Evolutionary conservation across 2,888 invertebrate genomes (phyloP).

Genomic region (Ormyrus thymus): DNA sequence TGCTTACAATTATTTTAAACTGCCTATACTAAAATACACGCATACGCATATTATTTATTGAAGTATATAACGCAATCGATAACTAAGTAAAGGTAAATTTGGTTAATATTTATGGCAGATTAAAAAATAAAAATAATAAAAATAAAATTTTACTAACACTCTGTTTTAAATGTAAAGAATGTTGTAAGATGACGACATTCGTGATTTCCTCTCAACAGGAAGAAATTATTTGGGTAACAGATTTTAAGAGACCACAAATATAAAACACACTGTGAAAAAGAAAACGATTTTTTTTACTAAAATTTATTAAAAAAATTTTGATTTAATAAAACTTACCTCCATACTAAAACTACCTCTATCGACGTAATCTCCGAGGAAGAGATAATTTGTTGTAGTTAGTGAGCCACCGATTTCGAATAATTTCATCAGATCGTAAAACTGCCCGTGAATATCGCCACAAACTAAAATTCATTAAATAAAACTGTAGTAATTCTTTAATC

Average conservation of each 20-base stretch:
- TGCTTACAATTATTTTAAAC: no score
- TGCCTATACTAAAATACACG: no score
- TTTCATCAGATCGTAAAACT: conserved; percentile 99
- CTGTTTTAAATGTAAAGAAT: conserved; percentile 99
- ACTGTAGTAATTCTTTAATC: neutral
- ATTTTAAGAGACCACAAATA: conserved; percentile 99
- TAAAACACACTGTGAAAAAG: conserved; percentile 89
- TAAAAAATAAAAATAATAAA: no score
- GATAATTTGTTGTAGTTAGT: conserved; percentile 98
- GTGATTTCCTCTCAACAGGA: conserved; percentile 99
- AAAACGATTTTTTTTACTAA: no score
- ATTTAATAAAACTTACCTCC: conserved; percentile 80
- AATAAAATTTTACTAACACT: conserved; percentile 85
- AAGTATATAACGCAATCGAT: no score
- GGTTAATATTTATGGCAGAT: no score
- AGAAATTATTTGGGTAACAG: conserved; percentile 97
- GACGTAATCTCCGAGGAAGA: conserved; percentile 99
- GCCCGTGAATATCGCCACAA: conserved; percentile 99
- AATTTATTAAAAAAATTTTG: no score
- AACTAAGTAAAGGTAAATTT: no score
- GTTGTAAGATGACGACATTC: conserved; percentile 99
- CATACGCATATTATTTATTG: no score
- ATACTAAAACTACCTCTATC: conserved; percentile 99
- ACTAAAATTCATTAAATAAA: conserved; percentile 76
- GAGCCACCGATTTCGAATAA: conserved; percentile 99